Evolutionary conservation across 2,888 invertebrate genomes (phyloP).

Genomic region (Drosophila merina): DNA sequence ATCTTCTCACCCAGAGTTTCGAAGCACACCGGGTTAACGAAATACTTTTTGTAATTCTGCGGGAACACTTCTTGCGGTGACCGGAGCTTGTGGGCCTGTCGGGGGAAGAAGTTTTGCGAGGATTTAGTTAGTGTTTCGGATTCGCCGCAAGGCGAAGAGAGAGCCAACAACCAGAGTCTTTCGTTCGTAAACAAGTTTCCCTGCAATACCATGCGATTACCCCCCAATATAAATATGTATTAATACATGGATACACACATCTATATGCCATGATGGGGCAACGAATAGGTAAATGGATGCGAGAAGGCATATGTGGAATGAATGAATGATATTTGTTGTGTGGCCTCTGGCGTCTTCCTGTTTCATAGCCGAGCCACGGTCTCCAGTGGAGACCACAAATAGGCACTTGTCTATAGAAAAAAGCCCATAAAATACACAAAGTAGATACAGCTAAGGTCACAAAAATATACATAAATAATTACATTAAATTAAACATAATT

Average conservation of each 20-base stretch:
- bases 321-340: constrained; percentile 7
- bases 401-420: neutral
- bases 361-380: constrained; percentile 7
- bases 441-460: neutral
- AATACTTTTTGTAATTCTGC: constrained; percentile 86
- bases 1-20: constrained; percentile 91
- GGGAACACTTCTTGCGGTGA: constrained; percentile 66
- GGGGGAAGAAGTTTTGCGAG: neutral
- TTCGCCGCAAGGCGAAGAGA: constrained; percentile 38
- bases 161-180: constrained; percentile 16
- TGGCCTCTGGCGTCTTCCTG: constrained; percentile 11
- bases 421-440: neutral
- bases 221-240: neutral
- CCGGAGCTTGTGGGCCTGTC: constrained; percentile 58
- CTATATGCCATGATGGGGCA: neutral
- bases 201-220: constrained; percentile 2
- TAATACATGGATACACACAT: too few relatives aligned
- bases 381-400: constrained; percentile 10
- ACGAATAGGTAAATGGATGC: neutral
- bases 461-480: neutral
- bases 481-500: too few relatives aligned
- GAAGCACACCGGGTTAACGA: constrained; percentile 95
- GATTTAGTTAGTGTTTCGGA: constrained; percentile 11
- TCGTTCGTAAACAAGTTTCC: constrained; percentile 70
- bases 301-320: constrained; percentile 3